Evolutionary conservation across 2,888 invertebrate species (phyloP), one percentile per base, ranked within the genome.

Genomic region (Orthonychiurus folsomi): DNA sequence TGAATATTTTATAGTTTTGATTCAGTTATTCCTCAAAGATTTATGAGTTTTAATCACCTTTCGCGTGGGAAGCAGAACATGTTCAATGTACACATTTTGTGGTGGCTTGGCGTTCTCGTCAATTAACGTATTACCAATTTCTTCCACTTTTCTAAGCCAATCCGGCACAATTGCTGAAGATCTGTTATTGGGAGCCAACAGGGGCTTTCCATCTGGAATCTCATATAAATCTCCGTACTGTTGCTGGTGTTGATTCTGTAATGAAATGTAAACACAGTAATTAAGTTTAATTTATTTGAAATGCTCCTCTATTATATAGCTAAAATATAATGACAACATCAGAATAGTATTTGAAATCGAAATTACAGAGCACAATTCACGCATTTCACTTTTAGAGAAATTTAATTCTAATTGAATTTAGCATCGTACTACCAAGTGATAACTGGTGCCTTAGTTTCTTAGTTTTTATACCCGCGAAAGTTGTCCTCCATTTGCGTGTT

Each of bases 161-260:
- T 69, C 65, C 52, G 72, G 72, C 28, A 72, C 68, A 28, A 37
- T 3, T 9, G 55, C 12, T 23, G 24, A 5, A 3, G 20, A 2
- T 3, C 3, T n/a, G 21, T 68, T 61, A 1, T 67, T 70, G 57
- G 70, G 69, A 24, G 68, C 63, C 50, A 69, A 70, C 48, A 67
- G 65, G 28, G 72, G 72, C 60, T 72, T 72, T 54, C 72, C 72
- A 56, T 72, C 72, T 54, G 72, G 72, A 52, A 72, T 64, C 58
- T 72, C 72, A 37, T 72, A 72, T 52, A 72, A 71, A 47, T 69
- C 72, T 37, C 37, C 37, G 15, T 37, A 37, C 9, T 37, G 37
- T 5, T 5, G 37, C 15, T 37, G 37, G 37, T 15, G 37, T 37
- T 37, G 37, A 5, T 9, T 37, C 37, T 37, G n/a, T n/a, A n/a